Base-by-base conservation (phyloP, 1,140 invertebrate species). In the Orius laevigatus region DNA sequence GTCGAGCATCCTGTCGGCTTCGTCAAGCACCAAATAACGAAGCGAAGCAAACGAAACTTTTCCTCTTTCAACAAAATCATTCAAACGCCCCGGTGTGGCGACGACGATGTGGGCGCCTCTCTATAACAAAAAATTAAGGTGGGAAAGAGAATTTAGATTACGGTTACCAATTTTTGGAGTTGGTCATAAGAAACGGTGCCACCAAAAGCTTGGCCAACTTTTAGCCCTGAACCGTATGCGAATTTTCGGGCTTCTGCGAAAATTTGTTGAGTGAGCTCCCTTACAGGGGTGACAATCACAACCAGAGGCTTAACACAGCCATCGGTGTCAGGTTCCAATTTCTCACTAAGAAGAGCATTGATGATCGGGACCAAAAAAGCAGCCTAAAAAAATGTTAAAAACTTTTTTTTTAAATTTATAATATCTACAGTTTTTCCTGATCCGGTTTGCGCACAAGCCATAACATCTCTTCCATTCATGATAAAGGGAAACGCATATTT, bases 401-500 rank as follows among this genome's bases (percentile, higher is more conserved):
- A 25, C 3, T 4, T 4, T 25, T 8, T 25, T 8, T 4, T 25
- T 25, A 25, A 8, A 25, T 25, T 25, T 25, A 8, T 3, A 9
- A 32, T n/a, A 36, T 63, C 66, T 64, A 75, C 73, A 10, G 90
- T 95, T 73, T 98, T 98, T 32, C 94, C 94, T 0, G 90, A 95
- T 0, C 94, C 94, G 35, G 94, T 98, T 66, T 98, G 92, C 0
- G 94, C 93, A 63, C 93, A 97, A 0, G 80, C 92, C 91, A 98
- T 97, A 6, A 98, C 57, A 69, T 98, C 93, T 42, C 87, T 63
- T 4, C 79, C 78, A 0, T 50, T 65, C 59, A 78, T 63, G 34
- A 97, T 79, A 10, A 86, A 80, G 0, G 93, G 90, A 41, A 96
- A 79, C 0, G 87, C 77, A 54, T 84, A 69, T 58, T 93, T 92